Base-by-base conservation (phyloP, 53 echinoderm and acorn worm genomes). In the Antedon mediterranea region DNA sequence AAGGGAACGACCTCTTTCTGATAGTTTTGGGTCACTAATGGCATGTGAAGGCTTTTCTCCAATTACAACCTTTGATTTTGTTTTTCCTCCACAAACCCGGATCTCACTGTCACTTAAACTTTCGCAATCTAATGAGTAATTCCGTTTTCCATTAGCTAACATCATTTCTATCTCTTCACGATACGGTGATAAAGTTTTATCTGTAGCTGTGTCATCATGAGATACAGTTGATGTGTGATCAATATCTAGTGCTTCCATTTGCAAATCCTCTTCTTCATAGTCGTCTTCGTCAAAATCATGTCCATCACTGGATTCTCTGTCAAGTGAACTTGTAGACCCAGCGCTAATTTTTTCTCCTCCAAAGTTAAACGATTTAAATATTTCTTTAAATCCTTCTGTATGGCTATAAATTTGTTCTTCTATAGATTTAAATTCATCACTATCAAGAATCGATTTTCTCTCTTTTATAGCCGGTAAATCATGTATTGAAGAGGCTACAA, bases 51-150 rank as follows among this genome's bases (percentile, higher is more conserved):
- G 57, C 23, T 57, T 57, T 57, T 57, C 57, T 57, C 57, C 57
- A 57, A 57, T 57, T 57, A 57, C 7, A 57, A 57, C 23, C 57
- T 57, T 57, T 57, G 57, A 57, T 23, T 57, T 57, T 8, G 57
- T 57, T 23, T 57, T 57, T 15, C 57, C 57, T 57, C 57, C 57
- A 57, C 57, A 57, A 6, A 57, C 57, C 23, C 57, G 7, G 23
- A 95, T 74, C 80, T 95, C 97, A 84, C 97, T 95, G 72, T 95
- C 97, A 72, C 97, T 95, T 4, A 89, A 86, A 73, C 89, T 92
- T 29, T 87, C 87, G 23, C 11, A 57, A 57, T 57, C 57, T 15
- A 11, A 26, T 15, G 57, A 23, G 23, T 57, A 57, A 57, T 57
- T 8, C 23, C 57, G 57, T 23, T 57, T 57, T 57, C 23, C 57